Base-by-base conservation (phyloP, 1,140 invertebrate species). In the Popillia japonica region DNA sequence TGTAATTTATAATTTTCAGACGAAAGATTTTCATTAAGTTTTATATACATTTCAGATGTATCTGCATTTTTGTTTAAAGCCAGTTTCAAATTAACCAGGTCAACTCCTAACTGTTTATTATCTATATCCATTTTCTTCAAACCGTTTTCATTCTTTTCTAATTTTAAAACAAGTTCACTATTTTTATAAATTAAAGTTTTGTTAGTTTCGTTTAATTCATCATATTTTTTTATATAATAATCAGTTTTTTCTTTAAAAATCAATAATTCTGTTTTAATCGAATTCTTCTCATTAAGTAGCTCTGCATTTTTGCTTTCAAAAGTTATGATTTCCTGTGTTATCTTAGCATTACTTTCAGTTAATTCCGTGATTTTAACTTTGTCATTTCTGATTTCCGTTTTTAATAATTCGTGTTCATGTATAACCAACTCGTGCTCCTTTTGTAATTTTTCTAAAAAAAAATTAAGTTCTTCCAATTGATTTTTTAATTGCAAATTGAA, bases 61-160 rank as follows among this genome's bases (percentile, higher is more conserved):
- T 9, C 14, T 73, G 11, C 10, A 0, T 10, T 11, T 73, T 73
- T 73, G 40, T 73, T 27, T 8, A 40, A 40, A 73, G 34, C 23
- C 3, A 73, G 40, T 17, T 73, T 73, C 11, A 73, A 0, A 42
- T 73, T 42, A 4, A 73, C 72, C n/a, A 73, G 8, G 11, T 73
- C 72, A n/a, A 73, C n/a, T 4, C 72, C 40, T 42, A 73, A 40
- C 20, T 73, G 27, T 41, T 73, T 73, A 17, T 73, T 73, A 14
- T 73, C 72, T 9, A 73, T 73, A 73, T 73, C 72, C 40, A 40
- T 73, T 34, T 41, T 73, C 14, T 73, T 73, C 40, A 73, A 6
- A 17, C 34, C 7, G 8, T n/a, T 73, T 73, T 73, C 40, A 41
- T 73, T 73, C 23, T 40, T 73, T 3, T 73, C 72, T 40, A 73